Evolutionary conservation across 30 jellyfish, hydroid and myxozoan species (phyloP).

Genomic region (Aurelia coerulea): DNA sequence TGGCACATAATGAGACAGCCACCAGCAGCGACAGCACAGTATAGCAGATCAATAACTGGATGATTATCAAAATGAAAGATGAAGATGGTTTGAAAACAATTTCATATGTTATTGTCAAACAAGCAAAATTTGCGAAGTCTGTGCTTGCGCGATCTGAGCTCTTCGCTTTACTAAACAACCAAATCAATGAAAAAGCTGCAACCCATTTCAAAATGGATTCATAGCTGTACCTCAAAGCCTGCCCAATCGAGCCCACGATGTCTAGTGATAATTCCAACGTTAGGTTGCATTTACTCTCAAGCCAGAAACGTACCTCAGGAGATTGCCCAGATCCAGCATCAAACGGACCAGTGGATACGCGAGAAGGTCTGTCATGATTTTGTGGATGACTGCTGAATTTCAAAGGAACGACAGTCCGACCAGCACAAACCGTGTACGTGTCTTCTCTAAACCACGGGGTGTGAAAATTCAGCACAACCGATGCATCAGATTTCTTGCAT

Average conservation of each 20-base stretch:
- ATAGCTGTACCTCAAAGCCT: constrained; percentile 21
- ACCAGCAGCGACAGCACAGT: too few relatives aligned
- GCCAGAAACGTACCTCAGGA: constrained; percentile 53
- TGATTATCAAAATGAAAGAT: too few relatives aligned
- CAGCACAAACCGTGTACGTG: neutral
- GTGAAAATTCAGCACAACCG: constrained; percentile 21
- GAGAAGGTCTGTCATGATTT: neutral
- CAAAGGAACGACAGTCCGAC: neutral
- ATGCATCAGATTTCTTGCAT: constrained; percentile 8
- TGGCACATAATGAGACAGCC: too few relatives aligned
- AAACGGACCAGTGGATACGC: too few relatives aligned
- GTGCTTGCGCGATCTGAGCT: neutral
- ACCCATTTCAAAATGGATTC: constrained; percentile 1
- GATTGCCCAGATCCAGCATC: neutral
- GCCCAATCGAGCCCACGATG: constrained; percentile 19
- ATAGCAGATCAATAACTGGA: too few relatives aligned
- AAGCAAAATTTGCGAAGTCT: too few relatives aligned
- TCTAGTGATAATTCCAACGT: constrained; percentile 22
- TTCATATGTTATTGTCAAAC: too few relatives aligned
- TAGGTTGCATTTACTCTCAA: constrained; percentile 27
- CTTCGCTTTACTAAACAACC: neutral
- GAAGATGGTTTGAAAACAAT: too few relatives aligned
- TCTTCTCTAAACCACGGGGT: constrained; percentile 74
- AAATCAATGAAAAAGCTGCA: constrained; percentile 16
- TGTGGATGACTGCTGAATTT: constrained; percentile 1